Percentiles rank a stretch among this genome's conserved stretches.
These are phyloP conservation scores for Platichthys stellatus DNA, from an alignment of 2,113 vertebrate species.

Conservation along the genomic window DNA sequence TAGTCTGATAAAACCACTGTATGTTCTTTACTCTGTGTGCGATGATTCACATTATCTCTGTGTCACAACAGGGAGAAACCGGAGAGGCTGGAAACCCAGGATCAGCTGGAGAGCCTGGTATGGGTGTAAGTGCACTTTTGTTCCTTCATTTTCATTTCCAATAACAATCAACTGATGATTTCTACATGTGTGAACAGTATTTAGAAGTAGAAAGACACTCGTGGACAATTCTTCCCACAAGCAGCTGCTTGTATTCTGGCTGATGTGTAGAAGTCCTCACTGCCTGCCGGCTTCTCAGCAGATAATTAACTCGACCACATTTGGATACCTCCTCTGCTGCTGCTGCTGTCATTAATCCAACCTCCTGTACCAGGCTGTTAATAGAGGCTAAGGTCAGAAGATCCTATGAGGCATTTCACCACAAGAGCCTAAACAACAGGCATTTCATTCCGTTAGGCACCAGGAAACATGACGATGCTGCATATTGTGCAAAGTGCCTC, in stretches of 20 bases:
- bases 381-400: not conserved
- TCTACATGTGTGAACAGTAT: not conserved
- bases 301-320: conserved; percentile 45
- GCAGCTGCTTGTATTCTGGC: not conserved
- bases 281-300: conserved; percentile 28
- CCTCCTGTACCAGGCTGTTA: not conserved
- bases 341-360: conserved; percentile 25
- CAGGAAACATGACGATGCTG: not conserved
- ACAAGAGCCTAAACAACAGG: not conserved
- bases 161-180: not conserved
- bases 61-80: conserved; percentile 87
- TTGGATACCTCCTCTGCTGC: conserved; percentile 13
- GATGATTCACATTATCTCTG: conserved; percentile 6
- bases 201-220: not conserved
- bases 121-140: conserved; percentile 82
- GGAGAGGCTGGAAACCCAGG: conserved; percentile 98
- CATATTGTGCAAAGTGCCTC: not conserved
- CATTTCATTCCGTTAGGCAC: not conserved
- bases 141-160: not conserved
- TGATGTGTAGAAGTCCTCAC: conserved; percentile 1
- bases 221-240: no score
- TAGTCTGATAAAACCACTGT: not conserved
- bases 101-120: conserved; percentile 90
- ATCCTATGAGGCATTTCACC: not conserved
- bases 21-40: not conserved